Base-by-base conservation (phyloP, 2,888 invertebrate genomes). In the Gortyna flavago region DNA sequence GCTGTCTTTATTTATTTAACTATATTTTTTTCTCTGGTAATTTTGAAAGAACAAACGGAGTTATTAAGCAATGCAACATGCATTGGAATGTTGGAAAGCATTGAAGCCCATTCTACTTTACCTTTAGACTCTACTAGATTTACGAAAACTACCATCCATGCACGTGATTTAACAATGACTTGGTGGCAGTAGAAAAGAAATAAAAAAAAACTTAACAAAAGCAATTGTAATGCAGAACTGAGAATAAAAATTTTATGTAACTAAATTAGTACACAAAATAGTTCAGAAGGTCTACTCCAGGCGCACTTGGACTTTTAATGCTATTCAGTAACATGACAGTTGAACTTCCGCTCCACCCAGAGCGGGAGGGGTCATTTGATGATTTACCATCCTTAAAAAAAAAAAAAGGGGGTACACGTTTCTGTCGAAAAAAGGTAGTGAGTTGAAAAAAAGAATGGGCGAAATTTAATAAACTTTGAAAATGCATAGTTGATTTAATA, bases 171-270 rank as follows among this genome's bases (percentile, higher is more conserved):
- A 51, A 65, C 38, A 65, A 80, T 74, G 65, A 74, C 74, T 67
- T 66, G 29, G 29, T 59, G 35, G 41, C 35, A 51, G 29, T 44
- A 38, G 54, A 62, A 54, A 59, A 38, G n/a, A 80, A 75, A 66
- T 71, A 62, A 75, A 79, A 35, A 35, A 70, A 64, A 80, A 84
- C 57, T 70, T 70, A 57, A 84, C 84, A 84, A 84, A 75, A 74
- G 57, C 48, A 54, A 70, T 81, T 61, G 41, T 75, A 64, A 54
- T 72, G 59, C 64, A 84, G 51, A 69, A 62, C 25, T 32, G 69
- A 13, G 51, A n/a, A 70, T 80, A 83, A 85, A 85, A 83, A 81
- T 32, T 84, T 75, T 64, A 84, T 76, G 64, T 85, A 81, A 79
- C 65, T 35, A 25, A 78, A 41, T 51, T 69, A 81, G 51, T 72